phyloP scores from a whole-genome alignment of 1,140 invertebrate genomes.

The Dinoponera quadriceps region DNA sequence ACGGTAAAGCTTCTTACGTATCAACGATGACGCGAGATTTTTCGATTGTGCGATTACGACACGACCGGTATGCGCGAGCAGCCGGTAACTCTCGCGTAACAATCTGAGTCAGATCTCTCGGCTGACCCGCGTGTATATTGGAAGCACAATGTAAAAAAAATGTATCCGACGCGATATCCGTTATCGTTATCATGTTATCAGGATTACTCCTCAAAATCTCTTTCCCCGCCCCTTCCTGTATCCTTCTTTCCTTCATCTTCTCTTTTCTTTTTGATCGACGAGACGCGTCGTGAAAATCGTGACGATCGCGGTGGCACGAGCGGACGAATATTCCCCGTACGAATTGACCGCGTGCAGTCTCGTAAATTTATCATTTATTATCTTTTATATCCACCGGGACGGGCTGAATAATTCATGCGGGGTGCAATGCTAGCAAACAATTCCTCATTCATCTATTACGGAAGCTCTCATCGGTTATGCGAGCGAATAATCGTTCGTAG shows the following conservation, averaged over 20 bases:
- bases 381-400: not conserved
- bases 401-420: not conserved
- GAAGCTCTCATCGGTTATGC: not conserved
- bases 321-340: not conserved
- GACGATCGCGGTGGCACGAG: not conserved
- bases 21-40: conserved; percentile 27
- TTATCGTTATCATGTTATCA: not conserved
- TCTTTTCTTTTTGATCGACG: not conserved
- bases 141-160: not conserved
- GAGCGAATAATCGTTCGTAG: not conserved
- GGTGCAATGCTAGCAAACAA: not conserved
- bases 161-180: not conserved
- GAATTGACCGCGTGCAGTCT: not conserved
- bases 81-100: not conserved
- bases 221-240: too few relatives aligned
- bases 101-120: not conserved
- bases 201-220: too few relatives aligned
- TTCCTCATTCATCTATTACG: not conserved
- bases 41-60: conserved; percentile 17
- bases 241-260: too few relatives aligned
- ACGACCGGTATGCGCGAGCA: not conserved
- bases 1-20: conserved; percentile 23
- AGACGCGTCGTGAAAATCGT: not conserved
- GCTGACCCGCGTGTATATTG: not conserved
- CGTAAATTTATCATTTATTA: conserved; percentile 16